A percentile compares a stretch with the other conserved stretches of the same genome.
phyloP scores from a whole-genome alignment of 2,888 invertebrate genomes.

The Rhodophaea formosa region DNA sequence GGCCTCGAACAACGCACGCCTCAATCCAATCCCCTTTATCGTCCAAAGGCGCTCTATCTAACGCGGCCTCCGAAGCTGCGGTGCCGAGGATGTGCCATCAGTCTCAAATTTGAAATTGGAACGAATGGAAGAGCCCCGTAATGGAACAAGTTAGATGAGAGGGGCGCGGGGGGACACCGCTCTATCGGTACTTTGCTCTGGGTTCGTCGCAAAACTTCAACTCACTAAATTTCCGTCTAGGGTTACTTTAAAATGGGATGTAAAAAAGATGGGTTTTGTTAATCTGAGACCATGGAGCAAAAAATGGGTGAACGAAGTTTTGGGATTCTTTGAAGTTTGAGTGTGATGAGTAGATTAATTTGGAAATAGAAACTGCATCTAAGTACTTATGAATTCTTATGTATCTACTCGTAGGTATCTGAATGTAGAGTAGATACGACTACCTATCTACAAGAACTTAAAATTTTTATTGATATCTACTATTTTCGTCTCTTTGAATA shows the following conservation, averaged over 20 bases:
- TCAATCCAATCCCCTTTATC: conserved; percentile 33
- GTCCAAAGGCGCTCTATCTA: conserved; percentile 36
- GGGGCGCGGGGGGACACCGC: conserved; percentile 45
- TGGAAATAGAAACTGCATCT: neutral
- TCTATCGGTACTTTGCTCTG: conserved; percentile 47
- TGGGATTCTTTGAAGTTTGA: conserved; percentile 9
- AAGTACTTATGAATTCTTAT: neutral
- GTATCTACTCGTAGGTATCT: no score
- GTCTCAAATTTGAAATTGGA: conserved; percentile 80
- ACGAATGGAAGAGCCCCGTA: conserved; percentile 76
- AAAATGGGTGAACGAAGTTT: conserved; percentile 21
- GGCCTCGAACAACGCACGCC: conserved; percentile 16
- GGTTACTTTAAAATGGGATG: conserved; percentile 49
- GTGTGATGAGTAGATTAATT: neutral
- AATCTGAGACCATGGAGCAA: conserved; percentile 23
- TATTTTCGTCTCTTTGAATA: no score
- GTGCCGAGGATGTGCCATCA: conserved; percentile 69
- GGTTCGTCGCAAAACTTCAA: conserved; percentile 59
- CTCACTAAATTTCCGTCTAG: conserved; percentile 52
- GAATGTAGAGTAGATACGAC: no score
- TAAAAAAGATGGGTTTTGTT: conserved; percentile 31
- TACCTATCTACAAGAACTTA: no score
- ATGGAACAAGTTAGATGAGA: conserved; percentile 79
- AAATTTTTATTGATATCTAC: no score
- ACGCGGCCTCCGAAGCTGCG: conserved; percentile 51